Conservation (phyloP, 2,888 invertebrate genomes). For the Hoplodrina ambigua region DNA sequence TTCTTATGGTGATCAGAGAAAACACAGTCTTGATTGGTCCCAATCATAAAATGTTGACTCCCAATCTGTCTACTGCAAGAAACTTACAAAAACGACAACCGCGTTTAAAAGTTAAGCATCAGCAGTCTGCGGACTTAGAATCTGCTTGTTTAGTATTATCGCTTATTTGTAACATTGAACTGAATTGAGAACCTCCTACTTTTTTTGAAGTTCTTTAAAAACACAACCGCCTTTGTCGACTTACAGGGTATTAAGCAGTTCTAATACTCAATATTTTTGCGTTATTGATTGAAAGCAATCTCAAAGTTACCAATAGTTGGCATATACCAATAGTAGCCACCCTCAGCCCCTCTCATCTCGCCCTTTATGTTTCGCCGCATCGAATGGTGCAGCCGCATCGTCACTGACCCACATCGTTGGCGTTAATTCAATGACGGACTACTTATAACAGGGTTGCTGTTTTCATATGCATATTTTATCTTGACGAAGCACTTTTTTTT, state of each 20-base stretch:
- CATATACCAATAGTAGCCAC: constrained; percentile 64
- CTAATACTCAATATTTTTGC: constrained; percentile 26
- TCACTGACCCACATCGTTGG: constrained; percentile 82
- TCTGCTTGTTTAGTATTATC: too few species aligned
- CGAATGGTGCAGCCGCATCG: constrained; percentile 76
- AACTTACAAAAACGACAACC: too few species aligned
- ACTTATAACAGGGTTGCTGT: constrained; percentile 63
- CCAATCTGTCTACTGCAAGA: neutral
- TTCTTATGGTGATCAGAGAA: too few species aligned
- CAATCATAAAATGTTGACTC: constrained; percentile 2
- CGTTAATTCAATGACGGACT: constrained; percentile 73
- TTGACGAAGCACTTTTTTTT: constrained; percentile 14
- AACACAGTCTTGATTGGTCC: too few species aligned
- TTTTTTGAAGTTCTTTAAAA: neutral
- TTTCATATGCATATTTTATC: constrained; percentile 45
- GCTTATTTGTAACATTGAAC: too few species aligned
- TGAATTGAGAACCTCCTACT: too few species aligned
- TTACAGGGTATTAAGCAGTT: constrained; percentile 27
- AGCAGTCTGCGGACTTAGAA: too few species aligned
- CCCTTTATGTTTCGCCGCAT: constrained; percentile 80
- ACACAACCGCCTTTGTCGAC: neutral
- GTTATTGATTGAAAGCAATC: constrained; percentile 38
- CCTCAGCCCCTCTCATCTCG: constrained; percentile 76
- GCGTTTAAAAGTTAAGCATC: too few species aligned
- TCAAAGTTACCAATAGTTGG: constrained; percentile 46